Percentiles rank a stretch among this genome's conserved stretches.
These are phyloP conservation scores for Panonychus citri DNA, from an alignment of 1,140 invertebrate genomes.

Conservation along the genomic window DNA sequence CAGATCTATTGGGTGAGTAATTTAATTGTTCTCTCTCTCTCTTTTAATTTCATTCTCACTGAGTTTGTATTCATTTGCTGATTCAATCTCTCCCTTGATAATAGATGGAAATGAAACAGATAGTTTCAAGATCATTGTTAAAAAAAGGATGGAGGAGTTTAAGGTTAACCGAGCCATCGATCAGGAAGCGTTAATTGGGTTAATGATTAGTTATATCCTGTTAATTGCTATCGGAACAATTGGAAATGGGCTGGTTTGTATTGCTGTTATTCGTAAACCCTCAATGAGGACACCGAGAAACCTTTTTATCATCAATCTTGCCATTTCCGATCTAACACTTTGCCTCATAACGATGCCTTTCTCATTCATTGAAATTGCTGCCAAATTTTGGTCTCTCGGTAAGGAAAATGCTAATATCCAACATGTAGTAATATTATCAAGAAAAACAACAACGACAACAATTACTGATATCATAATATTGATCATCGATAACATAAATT, in stretches of 20 bases:
- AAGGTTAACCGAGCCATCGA: conserved; percentile 24
- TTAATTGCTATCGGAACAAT: conserved; percentile 48
- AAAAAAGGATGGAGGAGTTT: not conserved
- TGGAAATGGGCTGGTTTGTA: conserved; percentile 55
- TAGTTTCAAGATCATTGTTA: too few relatives aligned
- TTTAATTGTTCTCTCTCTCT: too few relatives aligned
- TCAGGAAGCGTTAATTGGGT: not conserved
- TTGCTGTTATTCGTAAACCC: conserved; percentile 47
- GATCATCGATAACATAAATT: too few relatives aligned
- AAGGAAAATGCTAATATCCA: too few relatives aligned
- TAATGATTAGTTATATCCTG: conserved; percentile 34
- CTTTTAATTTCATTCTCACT: too few relatives aligned
- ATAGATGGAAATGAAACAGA: too few relatives aligned
- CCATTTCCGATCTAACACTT: conserved; percentile 55
- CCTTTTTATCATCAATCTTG: conserved; percentile 68
- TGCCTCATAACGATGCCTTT: conserved; percentile 64
- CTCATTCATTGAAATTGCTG: conserved; percentile 51
- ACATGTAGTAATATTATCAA: too few relatives aligned
- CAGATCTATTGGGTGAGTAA: too few relatives aligned
- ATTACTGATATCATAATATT: too few relatives aligned
- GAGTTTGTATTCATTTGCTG: too few relatives aligned
- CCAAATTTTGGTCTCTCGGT: conserved; percentile 29
- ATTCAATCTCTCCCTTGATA: too few relatives aligned
- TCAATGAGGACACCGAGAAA: conserved; percentile 61
- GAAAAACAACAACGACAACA: too few relatives aligned